Base-by-base conservation (phyloP, 1,140 invertebrate genomes). In the Kradibia gibbosae region DNA sequence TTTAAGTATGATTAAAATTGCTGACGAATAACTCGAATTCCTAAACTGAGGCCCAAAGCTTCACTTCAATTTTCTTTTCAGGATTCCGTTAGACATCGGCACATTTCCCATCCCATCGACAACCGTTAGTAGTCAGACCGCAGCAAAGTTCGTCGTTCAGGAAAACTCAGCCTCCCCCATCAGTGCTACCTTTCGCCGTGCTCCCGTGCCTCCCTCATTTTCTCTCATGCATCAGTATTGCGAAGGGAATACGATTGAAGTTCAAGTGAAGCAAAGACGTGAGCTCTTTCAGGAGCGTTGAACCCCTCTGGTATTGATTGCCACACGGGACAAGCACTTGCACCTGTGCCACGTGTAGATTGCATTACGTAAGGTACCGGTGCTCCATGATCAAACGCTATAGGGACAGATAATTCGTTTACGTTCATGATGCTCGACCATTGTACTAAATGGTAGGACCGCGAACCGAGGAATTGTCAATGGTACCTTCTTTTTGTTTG, bases 261-360 rank as follows among this genome's bases (percentile, higher is more conserved):
- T 67, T 67, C 62, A 67, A 67, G 62, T 67, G 62, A 22, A 67
- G 62, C 62, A 15, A 22, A 17, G 17, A n/a, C 36, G 34, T 67
- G 34, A 67, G 15, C 62, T 67, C 62, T 36, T 67, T 39, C 34
- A 67, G 62, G 62, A 67, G 62, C 62, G 62, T 67, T 67, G 62
- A 67, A 67, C 62, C 34, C 62, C 34, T 17, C 60, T 5, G 34
- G 62, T 67, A 67, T 67, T 67, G 62, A 67, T 67, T 67, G 20
- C 62, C 20, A 67, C 55, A n/a, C 28, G 34, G 34, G 62, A 67
- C 20, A 53, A 53, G 62, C 62, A 20, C 62, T 15, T 67, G 20
- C 36, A 67, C 62, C 62, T 67, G 62, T 34, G 62, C 36, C 62
- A 67, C 62, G 62, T 67, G 62, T 67, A 15, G 62, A 67, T 22